These are phyloP conservation scores for Dynastes maya DNA, from an alignment of 2,888 invertebrate genomes.

Conservation along the genomic window DNA sequence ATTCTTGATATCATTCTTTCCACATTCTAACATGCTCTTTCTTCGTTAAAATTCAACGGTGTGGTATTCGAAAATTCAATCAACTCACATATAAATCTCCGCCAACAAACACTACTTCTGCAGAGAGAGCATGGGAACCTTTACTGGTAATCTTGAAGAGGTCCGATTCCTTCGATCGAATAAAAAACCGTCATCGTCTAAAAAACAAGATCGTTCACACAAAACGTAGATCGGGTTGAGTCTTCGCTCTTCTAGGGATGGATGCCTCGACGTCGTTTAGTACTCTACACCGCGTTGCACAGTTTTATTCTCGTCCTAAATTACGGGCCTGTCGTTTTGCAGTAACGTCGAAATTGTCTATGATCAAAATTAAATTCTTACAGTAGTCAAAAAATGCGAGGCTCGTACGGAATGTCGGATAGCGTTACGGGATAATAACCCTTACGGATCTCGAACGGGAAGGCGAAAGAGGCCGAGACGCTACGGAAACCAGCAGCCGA, in stretches of 20 bases:
- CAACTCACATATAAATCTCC: conserved; percentile 31
- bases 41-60: conserved; percentile 18
- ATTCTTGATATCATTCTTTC: conserved; percentile 3
- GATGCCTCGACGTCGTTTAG: conserved; percentile 15
- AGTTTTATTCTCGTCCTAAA: conserved; percentile 42
- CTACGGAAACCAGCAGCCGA: conserved; percentile 62
- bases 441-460: conserved; percentile 58
- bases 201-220: conserved; percentile 42
- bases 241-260: neutral
- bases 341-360: conserved; percentile 60
- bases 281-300: conserved; percentile 17
- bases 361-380: conserved; percentile 68
- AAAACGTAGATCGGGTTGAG: conserved; percentile 25
- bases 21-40: neutral
- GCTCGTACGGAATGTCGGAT: conserved; percentile 63
- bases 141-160: neutral
- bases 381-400: conserved; percentile 69
- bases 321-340: conserved; percentile 55
- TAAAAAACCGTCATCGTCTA: neutral
- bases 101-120: neutral
- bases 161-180: conserved; percentile 17
- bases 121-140: conserved; percentile 17
- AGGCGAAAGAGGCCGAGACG: conserved; percentile 53
- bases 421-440: conserved; percentile 60
- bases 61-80: conserved; percentile 30